phyloP scores from a whole-genome alignment of 1,140 invertebrate species.

The Patella vulgata region DNA sequence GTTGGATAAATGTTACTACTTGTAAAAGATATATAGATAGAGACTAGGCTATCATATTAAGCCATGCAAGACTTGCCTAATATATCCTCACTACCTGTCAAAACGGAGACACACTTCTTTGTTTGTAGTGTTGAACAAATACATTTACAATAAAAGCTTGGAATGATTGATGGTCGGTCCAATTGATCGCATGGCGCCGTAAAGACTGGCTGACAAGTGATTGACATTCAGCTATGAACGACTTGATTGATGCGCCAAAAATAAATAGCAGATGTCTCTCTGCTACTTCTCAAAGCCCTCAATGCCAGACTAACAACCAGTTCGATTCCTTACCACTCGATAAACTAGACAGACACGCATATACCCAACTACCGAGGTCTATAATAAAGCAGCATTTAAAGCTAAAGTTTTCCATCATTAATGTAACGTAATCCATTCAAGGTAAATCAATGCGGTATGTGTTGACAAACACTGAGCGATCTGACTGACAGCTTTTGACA shows the following conservation, averaged over 20 bases:
- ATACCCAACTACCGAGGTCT: too few species aligned
- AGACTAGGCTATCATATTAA: too few species aligned
- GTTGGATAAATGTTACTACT: too few species aligned
- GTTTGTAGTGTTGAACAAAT: conserved; percentile 63
- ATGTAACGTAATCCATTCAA: too few species aligned
- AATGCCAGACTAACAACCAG: too few species aligned
- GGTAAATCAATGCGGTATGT: too few species aligned
- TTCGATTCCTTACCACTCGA: too few species aligned
- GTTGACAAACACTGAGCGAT: conserved; percentile 11
- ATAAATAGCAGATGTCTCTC: conserved; percentile 60
- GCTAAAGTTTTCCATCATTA: too few species aligned
- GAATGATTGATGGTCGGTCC: conserved; percentile 59
- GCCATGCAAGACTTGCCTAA: too few species aligned
- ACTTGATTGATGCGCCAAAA: conserved; percentile 63
- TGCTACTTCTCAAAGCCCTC: too few species aligned
- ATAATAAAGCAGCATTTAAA: too few species aligned
- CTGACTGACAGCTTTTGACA: conserved; percentile 18
- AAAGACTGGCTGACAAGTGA: conserved; percentile 63
- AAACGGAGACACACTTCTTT: conserved; percentile 49
- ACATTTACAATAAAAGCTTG: conserved; percentile 61
- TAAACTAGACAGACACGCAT: background rate
- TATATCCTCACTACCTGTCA: conserved; percentile 45
- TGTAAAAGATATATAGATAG: too few species aligned
- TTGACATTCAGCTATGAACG: conserved; percentile 63
- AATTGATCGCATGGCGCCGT: conserved; percentile 63